Percentiles rank a stretch among this genome's conserved stretches.
Conservation (phyloP, 2,797 vertebrate species). For the Pseudomugil gertrudae region DNA sequence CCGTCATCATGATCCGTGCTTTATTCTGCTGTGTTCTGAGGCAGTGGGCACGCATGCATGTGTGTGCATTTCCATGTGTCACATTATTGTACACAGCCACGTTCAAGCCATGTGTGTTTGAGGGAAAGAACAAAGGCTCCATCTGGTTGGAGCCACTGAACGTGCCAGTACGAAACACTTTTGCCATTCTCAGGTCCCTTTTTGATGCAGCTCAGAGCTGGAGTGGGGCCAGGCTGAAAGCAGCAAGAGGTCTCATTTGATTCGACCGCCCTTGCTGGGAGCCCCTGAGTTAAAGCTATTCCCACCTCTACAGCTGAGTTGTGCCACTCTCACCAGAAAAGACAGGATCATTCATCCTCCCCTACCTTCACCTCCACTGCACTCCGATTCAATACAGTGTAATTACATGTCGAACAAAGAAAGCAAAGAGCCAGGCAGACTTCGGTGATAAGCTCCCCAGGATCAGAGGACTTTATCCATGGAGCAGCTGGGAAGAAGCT, state of each 20-base stretch:
- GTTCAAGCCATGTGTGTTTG: constrained; percentile 42
- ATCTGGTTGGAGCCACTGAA: constrained; percentile 65
- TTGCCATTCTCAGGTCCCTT: constrained; percentile 49
- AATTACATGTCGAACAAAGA: constrained; percentile 72
- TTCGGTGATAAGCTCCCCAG: constrained; percentile 66
- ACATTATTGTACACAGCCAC: constrained; percentile 25
- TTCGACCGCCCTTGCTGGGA: constrained; percentile 33
- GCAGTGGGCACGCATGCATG: constrained; percentile 25
- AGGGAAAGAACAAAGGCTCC: constrained; percentile 71
- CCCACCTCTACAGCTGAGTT: constrained; percentile 26
- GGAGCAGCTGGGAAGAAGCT: constrained; percentile 55
- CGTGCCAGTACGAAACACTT: constrained; percentile 64
- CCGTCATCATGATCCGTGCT: constrained; percentile 68
- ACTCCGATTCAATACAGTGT: constrained; percentile 49
- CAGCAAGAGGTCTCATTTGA: constrained; percentile 49
- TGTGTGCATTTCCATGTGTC: constrained; percentile 29
- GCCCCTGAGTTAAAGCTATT: constrained; percentile 33
- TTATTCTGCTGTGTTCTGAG: constrained; percentile 45
- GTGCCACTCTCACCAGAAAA: constrained; percentile 22
- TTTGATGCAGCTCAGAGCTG: constrained; percentile 58
- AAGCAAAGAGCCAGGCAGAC: constrained; percentile 52
- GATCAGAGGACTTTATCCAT: constrained; percentile 70
- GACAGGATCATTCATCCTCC: constrained; percentile 41
- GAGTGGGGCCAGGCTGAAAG: constrained; percentile 52
- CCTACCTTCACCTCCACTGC: constrained; percentile 35